A percentile compares a stretch with the other conserved stretches of the same genome.
These are phyloP conservation scores for Macrosteles quadrilineatus DNA, from an alignment of 1,140 invertebrate genomes.

Conservation along the genomic window DNA sequence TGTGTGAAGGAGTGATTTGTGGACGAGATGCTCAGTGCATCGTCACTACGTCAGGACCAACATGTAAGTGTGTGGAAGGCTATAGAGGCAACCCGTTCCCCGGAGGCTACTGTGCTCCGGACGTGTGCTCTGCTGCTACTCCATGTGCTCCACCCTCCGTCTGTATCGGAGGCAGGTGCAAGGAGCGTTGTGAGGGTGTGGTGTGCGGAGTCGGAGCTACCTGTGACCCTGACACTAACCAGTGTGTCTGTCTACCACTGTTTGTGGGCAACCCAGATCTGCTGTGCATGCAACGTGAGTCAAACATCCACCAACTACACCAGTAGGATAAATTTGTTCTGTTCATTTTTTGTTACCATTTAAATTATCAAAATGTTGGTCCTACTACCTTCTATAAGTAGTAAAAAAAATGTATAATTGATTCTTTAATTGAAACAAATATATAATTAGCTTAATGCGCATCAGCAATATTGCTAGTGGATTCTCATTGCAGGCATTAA, in stretches of 20 bases:
- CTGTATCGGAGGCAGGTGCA: slow-evolving; percentile 82
- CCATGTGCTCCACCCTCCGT: slow-evolving; percentile 77
- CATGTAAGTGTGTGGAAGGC: slow-evolving; percentile 83
- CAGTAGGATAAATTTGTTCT: background rate
- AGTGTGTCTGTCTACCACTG: slow-evolving; percentile 82
- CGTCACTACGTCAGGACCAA: slow-evolving; percentile 79
- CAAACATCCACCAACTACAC: no score
- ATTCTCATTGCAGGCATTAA: no score
- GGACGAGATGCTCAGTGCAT: slow-evolving; percentile 83
- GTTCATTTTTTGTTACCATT: slow-evolving; percentile 1
- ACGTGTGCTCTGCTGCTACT: slow-evolving; percentile 72
- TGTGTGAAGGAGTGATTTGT: slow-evolving; percentile 79
- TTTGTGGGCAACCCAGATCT: slow-evolving; percentile 88
- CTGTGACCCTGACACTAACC: slow-evolving; percentile 76
- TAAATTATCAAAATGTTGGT: no score
- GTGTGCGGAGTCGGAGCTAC: slow-evolving; percentile 79
- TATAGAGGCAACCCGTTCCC: slow-evolving; percentile 88
- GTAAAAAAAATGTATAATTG: no score
- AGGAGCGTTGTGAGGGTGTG: slow-evolving; percentile 79
- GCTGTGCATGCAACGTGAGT: slow-evolving; percentile 89
- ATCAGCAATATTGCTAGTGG: no score
- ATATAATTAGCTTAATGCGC: no score
- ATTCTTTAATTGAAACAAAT: no score
- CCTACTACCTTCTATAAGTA: no score
- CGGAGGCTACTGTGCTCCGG: slow-evolving; percentile 76